Evolutionary conservation across 2,797 vertebrate species (phyloP).

Genomic region (Ceryle rudis): DNA sequence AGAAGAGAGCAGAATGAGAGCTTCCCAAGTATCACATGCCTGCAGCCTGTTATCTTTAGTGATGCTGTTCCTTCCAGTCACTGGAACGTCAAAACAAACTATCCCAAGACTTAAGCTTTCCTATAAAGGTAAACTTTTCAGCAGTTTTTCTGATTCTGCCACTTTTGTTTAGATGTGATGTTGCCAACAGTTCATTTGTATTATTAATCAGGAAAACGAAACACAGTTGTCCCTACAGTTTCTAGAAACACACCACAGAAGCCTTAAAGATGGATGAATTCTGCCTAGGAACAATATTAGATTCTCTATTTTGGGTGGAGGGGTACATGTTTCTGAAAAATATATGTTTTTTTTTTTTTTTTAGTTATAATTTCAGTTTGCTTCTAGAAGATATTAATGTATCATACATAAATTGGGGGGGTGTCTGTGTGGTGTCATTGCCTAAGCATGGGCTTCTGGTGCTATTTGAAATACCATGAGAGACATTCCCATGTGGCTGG

Average conservation of each 20-base stretch:
- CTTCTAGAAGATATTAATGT: background rate
- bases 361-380: background rate
- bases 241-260: background rate
- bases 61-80: slow-evolving; percentile 83
- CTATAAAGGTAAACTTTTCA: slow-evolving; percentile 90
- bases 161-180: slow-evolving; percentile 18
- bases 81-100: slow-evolving; percentile 86
- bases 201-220: background rate
- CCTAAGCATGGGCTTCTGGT: background rate
- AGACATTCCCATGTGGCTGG: background rate
- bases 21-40: slow-evolving; percentile 66
- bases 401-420: background rate
- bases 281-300: background rate
- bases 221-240: background rate
- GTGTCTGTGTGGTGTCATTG: background rate
- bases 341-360: background rate
- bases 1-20: slow-evolving; percentile 68
- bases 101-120: slow-evolving; percentile 92
- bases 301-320: background rate
- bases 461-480: background rate
- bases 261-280: background rate
- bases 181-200: slow-evolving; percentile 34
- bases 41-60: slow-evolving; percentile 78
- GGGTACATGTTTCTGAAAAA: background rate
- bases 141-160: background rate